Evolutionary conservation across 2,888 invertebrate species (phyloP).

Genomic region (Arge pagana): DNA sequence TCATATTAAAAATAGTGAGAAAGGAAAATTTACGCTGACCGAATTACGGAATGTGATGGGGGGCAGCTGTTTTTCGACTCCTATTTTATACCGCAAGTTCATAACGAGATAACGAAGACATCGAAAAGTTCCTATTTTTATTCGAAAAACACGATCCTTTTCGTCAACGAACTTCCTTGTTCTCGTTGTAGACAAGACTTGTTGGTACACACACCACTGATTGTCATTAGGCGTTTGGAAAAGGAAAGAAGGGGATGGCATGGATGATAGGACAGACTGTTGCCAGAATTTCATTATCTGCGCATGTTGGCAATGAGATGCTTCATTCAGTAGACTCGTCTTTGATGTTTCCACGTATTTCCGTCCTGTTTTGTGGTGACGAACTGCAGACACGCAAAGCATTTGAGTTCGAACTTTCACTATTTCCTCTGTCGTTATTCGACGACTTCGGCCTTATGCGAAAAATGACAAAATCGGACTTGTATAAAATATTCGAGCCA

Average conservation of each 20-base stretch:
- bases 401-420: slow-evolving; percentile 32
- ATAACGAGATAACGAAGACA: slow-evolving; percentile 31
- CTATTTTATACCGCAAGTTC: neutral
- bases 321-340: slow-evolving; percentile 32
- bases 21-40: neutral
- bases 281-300: slow-evolving; percentile 25
- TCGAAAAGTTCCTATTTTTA: slow-evolving; percentile 31
- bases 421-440: slow-evolving; percentile 32
- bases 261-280: slow-evolving; percentile 30
- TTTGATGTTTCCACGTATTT: slow-evolving; percentile 36
- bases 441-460: slow-evolving; percentile 29
- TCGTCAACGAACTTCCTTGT: slow-evolving; percentile 12
- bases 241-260: slow-evolving; percentile 25
- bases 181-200: slow-evolving; percentile 31
- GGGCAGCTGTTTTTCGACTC: neutral
- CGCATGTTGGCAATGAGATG: slow-evolving; percentile 19
- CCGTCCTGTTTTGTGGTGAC: slow-evolving; percentile 29
- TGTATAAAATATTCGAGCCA: slow-evolving; percentile 22
- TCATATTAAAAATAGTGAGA: neutral
- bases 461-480: slow-evolving; percentile 29
- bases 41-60: neutral
- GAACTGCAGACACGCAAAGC: slow-evolving; percentile 26
- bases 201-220: slow-evolving; percentile 28
- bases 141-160: slow-evolving; percentile 34
- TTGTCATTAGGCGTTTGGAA: slow-evolving; percentile 33